A percentile compares a stretch with the other conserved stretches of the same genome.
phyloP scores from a whole-genome alignment of 2,797 vertebrate species.

The Mormyrus hasselquistii region DNA sequence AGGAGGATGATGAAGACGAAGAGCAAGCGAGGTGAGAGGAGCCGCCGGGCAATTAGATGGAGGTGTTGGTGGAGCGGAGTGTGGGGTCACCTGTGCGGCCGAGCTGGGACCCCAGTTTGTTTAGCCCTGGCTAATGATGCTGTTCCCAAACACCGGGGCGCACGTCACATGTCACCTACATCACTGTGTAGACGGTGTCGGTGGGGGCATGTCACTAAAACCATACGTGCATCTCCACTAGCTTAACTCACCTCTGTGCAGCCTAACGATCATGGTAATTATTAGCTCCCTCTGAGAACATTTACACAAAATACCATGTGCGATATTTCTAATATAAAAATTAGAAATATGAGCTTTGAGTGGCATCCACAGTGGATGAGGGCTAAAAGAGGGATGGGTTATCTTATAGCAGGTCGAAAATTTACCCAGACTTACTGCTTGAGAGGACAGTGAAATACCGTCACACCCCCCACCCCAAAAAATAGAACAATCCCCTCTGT shows the following conservation, averaged over 20 bases:
- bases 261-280: neutral
- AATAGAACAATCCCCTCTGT: neutral
- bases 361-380: neutral
- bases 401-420: neutral
- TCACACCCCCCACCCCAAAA: neutral
- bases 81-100: neutral
- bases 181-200: neutral
- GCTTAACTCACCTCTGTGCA: neutral
- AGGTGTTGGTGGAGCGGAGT: neutral
- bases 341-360: neutral
- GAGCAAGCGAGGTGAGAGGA: neutral
- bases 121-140: slow-evolving; percentile 3
- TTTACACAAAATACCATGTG: neutral
- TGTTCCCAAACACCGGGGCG: neutral
- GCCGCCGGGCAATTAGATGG: neutral
- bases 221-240: neutral
- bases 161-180: neutral
- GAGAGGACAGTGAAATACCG: neutral
- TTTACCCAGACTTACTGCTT: neutral
- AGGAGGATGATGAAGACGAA: neutral
- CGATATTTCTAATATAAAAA: neutral
- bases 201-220: neutral
- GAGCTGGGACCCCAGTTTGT: neutral
- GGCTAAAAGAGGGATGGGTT: neutral
- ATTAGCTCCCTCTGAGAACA: neutral